Evolutionary conservation across 2,888 invertebrate species (phyloP).

Genomic region (Electrophaes corylata): DNA sequence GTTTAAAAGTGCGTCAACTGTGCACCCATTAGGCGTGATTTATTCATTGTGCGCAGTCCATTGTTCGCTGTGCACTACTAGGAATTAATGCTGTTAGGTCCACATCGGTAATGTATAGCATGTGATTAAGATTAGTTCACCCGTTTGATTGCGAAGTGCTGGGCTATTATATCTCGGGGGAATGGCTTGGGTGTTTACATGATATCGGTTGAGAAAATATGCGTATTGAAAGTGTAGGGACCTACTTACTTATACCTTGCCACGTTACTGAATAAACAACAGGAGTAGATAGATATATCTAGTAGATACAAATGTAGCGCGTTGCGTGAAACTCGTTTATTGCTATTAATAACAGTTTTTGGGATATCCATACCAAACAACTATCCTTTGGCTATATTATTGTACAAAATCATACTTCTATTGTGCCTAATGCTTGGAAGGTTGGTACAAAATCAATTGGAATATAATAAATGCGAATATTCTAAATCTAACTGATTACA

Average conservation of each 20-base stretch:
- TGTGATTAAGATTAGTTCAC: slow-evolving; percentile 55
- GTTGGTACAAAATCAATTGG: neutral
- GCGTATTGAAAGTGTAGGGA: slow-evolving; percentile 26
- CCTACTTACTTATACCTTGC: neutral
- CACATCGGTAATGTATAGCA: slow-evolving; percentile 57
- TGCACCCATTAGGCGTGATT: slow-evolving; percentile 63
- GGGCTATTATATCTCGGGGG: slow-evolving; percentile 49
- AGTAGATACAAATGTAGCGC: neutral
- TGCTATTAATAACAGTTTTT: neutral
- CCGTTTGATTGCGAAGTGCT: slow-evolving; percentile 55
- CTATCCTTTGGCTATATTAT: neutral
- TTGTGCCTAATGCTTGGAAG: neutral
- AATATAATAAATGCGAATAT: neutral
- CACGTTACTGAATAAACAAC: too few relatives aligned
- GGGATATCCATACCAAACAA: neutral
- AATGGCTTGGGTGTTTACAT: slow-evolving; percentile 40
- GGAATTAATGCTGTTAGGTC: slow-evolving; percentile 46
- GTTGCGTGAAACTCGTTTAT: neutral
- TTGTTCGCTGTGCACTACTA: slow-evolving; percentile 60
- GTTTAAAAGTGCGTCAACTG: slow-evolving; percentile 64
- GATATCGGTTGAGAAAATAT: slow-evolving; percentile 39
- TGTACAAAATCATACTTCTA: neutral
- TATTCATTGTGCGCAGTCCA: slow-evolving; percentile 61
- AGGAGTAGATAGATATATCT: too few relatives aligned
- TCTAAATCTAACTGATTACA: neutral